A percentile compares a stretch with the other conserved stretches of the same genome.
These are phyloP conservation scores for Dendrolimus punctatus DNA, from an alignment of 1,140 invertebrate species.

Conservation along the genomic window DNA sequence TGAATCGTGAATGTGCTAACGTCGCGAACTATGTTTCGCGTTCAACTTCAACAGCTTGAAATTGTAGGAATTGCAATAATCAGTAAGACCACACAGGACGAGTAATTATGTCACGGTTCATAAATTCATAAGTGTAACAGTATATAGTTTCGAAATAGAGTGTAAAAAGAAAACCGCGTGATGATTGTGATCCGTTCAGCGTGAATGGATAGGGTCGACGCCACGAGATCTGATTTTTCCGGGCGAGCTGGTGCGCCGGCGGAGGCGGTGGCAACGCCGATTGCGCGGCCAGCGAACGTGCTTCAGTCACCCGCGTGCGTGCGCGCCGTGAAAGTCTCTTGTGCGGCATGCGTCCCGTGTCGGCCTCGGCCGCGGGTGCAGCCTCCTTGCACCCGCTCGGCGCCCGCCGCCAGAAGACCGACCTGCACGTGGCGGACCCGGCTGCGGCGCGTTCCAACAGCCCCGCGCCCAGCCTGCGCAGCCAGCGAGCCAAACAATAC, in stretches of 20 bases:
- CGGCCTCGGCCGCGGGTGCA: constrained; percentile 38
- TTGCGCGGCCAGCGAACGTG: constrained; percentile 34
- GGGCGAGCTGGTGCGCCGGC: constrained; percentile 37
- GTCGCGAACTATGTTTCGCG: too few species aligned
- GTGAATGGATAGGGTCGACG: constrained; percentile 63
- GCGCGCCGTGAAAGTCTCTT: constrained; percentile 58
- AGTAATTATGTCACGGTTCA: constrained; percentile 8
- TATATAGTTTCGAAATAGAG: constrained; percentile 41
- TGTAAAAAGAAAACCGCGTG: constrained; percentile 58
- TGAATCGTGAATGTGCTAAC: too few species aligned
- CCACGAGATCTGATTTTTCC: constrained; percentile 55
- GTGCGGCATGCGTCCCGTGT: constrained; percentile 46
- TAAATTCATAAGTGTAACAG: constrained; percentile 21
- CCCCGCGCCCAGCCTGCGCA: constrained; percentile 55
- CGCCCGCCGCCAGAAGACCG: constrained; percentile 63
- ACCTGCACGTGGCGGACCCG: constrained; percentile 62
- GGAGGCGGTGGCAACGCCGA: constrained; percentile 31
- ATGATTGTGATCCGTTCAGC: constrained; percentile 53
- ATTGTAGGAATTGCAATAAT: neutral
- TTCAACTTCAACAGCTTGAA: neutral
- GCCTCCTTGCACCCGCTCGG: constrained; percentile 30
- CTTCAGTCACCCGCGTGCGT: constrained; percentile 56
- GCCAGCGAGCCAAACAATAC: constrained; percentile 64
- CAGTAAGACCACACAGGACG: neutral
- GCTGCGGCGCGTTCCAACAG: constrained; percentile 43